Evolutionary conservation across 2,113 vertebrate species (phyloP).

Genomic region (Progne subis): DNA sequence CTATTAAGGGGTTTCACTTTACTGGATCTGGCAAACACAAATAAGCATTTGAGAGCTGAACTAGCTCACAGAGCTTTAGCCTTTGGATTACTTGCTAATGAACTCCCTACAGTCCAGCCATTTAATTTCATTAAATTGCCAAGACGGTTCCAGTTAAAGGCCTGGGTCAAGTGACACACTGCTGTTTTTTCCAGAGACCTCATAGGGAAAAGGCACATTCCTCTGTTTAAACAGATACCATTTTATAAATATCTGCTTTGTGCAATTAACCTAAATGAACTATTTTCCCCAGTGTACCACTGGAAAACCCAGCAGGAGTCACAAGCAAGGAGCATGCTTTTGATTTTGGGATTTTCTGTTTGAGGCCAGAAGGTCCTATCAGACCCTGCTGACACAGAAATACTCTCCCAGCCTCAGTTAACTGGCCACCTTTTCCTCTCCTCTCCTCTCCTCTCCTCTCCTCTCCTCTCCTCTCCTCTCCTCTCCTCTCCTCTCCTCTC

Average conservation of each 20-base stretch:
- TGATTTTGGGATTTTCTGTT: background rate
- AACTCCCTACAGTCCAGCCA: slow-evolving; percentile 34
- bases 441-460: background rate
- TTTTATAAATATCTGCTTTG: slow-evolving; percentile 4
- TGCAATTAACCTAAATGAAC: background rate
- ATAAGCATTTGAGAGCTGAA: slow-evolving; percentile 4
- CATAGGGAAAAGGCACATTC: background rate
- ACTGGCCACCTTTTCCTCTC: background rate
- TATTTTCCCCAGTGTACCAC: background rate
- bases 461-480: background rate
- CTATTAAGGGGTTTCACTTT: slow-evolving; percentile 44
- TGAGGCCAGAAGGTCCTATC: background rate
- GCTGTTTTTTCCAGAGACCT: background rate
- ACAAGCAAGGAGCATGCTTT: background rate
- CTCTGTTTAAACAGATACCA: background rate
- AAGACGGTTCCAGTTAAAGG: slow-evolving; percentile 42
- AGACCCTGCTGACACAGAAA: background rate
- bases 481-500: background rate
- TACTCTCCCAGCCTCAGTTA: background rate
- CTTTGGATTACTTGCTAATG: slow-evolving; percentile 61
- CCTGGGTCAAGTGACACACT: background rate
- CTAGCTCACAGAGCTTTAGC: slow-evolving; percentile 29
- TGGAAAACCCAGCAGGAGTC: background rate
- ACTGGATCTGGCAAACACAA: slow-evolving; percentile 47
- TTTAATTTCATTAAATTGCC: slow-evolving; percentile 60